A percentile compares a stretch with the other conserved stretches of the same genome.
phyloP scores from a whole-genome alignment of 2,888 invertebrate genomes.

The Drosophila mettleri region DNA sequence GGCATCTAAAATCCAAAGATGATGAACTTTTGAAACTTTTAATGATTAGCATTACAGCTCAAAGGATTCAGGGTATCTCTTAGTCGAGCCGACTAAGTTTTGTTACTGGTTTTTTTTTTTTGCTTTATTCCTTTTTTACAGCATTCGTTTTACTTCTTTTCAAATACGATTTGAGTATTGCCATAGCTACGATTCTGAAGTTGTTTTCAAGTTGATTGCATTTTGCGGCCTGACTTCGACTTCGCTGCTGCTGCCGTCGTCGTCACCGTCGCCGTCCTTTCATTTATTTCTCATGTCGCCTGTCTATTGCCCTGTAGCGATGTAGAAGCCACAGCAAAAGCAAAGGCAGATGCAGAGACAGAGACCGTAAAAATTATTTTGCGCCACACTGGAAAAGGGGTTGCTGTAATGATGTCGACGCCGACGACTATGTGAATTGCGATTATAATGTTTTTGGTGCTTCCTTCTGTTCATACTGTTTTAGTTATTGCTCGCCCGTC shows the following conservation, averaged over 20 bases:
- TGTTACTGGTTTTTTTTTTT: slow-evolving; percentile 34
- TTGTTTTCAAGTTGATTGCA: slow-evolving; percentile 79
- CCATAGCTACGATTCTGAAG: slow-evolving; percentile 68
- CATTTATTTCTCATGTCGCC: slow-evolving; percentile 65
- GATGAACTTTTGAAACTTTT: too few relatives aligned
- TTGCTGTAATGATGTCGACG: slow-evolving; percentile 31
- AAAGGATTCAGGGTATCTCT: neutral
- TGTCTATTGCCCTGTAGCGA: slow-evolving; percentile 44
- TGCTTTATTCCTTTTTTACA: slow-evolving; percentile 1
- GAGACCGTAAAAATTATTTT: slow-evolving; percentile 45
- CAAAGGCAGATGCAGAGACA: slow-evolving; percentile 11
- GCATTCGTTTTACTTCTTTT: slow-evolving; percentile 71
- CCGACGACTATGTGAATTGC: slow-evolving; percentile 1
- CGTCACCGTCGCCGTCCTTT: slow-evolving; percentile 19
- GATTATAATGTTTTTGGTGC: slow-evolving; percentile 49
- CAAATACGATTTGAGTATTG: slow-evolving; percentile 74
- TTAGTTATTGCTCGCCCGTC: slow-evolving; percentile 40
- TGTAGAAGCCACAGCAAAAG: slow-evolving; percentile 19
- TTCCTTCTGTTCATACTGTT: slow-evolving; percentile 33
- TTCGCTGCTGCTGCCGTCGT: slow-evolving; percentile 15
- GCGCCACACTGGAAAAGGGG: slow-evolving; percentile 70
- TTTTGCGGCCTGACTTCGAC: slow-evolving; percentile 50
- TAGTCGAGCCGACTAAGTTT: slow-evolving; percentile 1
- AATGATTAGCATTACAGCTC: too few relatives aligned
- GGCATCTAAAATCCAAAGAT: too few relatives aligned